phyloP scores from a whole-genome alignment of 2,888 invertebrate species.

The Doris montereyensis region DNA sequence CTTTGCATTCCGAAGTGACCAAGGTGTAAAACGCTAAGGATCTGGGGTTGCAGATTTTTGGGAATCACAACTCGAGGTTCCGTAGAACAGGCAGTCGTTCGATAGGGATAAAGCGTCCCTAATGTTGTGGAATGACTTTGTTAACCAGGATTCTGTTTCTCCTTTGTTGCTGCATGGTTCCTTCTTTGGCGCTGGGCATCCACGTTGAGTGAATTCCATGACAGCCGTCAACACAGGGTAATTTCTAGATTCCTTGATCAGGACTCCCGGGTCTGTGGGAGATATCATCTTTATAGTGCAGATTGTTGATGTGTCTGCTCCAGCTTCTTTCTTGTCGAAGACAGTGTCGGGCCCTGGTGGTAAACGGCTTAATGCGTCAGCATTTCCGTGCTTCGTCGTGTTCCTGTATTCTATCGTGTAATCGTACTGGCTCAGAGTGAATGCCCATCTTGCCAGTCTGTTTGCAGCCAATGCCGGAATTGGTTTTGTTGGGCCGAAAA shows the following conservation, averaged over 20 bases:
- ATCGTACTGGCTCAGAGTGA: constrained; percentile 63
- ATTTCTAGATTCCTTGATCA: too few species aligned
- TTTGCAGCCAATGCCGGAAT: constrained; percentile 58
- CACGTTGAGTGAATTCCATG: too few species aligned
- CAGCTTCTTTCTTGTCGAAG: constrained; percentile 9
- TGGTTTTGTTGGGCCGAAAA: constrained; percentile 63
- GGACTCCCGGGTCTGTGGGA: too few species aligned
- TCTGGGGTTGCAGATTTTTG: neutral
- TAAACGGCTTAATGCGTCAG: constrained; percentile 62
- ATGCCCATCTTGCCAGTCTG: constrained; percentile 58
- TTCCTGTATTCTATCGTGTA: constrained; percentile 61
- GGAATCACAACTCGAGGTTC: constrained; percentile 26
- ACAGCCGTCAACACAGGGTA: too few species aligned
- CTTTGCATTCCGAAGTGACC: neutral
- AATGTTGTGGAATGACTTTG: too few species aligned
- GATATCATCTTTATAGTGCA: neutral
- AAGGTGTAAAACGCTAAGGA: neutral
- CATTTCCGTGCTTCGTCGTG: constrained; percentile 60
- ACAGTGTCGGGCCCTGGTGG: constrained; percentile 34
- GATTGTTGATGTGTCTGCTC: neutral
- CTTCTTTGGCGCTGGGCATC: too few species aligned
- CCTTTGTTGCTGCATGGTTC: too few species aligned
- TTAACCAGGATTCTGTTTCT: too few species aligned
- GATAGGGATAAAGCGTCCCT: too few species aligned
- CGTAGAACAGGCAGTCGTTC: constrained; percentile 17